Conservation (phyloP, 2,888 invertebrate species). For the Philereme transversata region DNA sequence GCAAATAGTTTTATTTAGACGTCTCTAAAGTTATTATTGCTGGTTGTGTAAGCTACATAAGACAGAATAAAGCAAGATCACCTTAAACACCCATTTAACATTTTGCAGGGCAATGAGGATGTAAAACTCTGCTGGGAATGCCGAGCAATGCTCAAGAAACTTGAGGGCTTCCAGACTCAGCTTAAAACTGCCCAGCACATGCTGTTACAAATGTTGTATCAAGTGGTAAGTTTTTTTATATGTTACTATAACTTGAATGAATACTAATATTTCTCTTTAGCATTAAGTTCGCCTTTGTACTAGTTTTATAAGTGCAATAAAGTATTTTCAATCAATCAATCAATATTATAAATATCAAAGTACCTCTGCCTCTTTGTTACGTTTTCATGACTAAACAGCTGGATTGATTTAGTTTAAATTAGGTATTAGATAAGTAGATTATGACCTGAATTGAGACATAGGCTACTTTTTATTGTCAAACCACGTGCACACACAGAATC, state of each 20-base stretch:
- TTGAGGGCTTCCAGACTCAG: constrained; percentile 28
- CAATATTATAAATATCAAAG: too few relatives aligned
- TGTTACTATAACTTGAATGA: neutral
- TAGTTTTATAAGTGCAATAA: too few relatives aligned
- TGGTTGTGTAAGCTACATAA: neutral
- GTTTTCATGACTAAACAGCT: too few relatives aligned
- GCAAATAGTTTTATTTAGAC: too few relatives aligned
- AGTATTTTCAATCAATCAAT: too few relatives aligned
- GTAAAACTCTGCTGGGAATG: constrained; percentile 38
- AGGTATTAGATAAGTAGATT: neutral
- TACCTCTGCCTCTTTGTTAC: too few relatives aligned
- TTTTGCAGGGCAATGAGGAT: constrained; percentile 23
- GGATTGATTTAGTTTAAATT: neutral
- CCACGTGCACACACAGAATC: too few relatives aligned
- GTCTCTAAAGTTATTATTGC: neutral
- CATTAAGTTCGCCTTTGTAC: too few relatives aligned
- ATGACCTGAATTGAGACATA: too few relatives aligned
- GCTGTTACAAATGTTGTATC: constrained; percentile 31
- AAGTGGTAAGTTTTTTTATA: constrained; percentile 24
- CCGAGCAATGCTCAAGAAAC: constrained; percentile 17
- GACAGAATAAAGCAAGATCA: neutral
- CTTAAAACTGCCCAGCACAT: constrained; percentile 32
- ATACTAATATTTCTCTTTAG: too few relatives aligned
- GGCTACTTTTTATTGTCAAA: too few relatives aligned
- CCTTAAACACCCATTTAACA: neutral